These are phyloP conservation scores for Cantharis lateralis DNA, from an alignment of 2,888 invertebrate species.

Conservation along the genomic window DNA sequence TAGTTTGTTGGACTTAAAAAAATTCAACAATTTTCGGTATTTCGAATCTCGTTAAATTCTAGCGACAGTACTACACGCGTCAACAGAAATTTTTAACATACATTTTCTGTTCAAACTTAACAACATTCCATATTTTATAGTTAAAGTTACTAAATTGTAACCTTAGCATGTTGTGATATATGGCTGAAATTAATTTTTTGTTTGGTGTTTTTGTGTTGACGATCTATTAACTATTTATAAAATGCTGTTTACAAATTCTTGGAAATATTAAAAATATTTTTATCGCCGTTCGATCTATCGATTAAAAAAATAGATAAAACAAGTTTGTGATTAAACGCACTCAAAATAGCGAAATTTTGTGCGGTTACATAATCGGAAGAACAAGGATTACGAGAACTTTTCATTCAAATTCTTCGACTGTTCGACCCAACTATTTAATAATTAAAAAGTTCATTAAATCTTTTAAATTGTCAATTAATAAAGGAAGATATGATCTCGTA, in stretches of 20 bases:
- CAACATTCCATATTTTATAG: neutral
- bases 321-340: neutral
- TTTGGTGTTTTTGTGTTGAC: neutral
- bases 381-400: neutral
- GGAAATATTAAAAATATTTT: neutral
- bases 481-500: neutral
- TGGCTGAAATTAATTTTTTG: neutral
- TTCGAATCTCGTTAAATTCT: neutral
- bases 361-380: neutral
- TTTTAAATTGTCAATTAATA: neutral
- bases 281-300: neutral
- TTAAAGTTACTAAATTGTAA: neutral
- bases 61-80: neutral
- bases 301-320: neutral
- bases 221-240: neutral
- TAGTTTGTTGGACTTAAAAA: neutral
- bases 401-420: neutral
- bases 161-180: neutral
- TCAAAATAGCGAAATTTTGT: neutral
- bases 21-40: neutral
- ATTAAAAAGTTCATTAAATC: neutral
- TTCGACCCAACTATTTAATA: neutral
- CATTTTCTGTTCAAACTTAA: neutral
- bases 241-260: neutral
- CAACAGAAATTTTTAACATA: neutral